A percentile compares a stretch with the other conserved stretches of the same genome.
Conservation (phyloP, 2,797 vertebrate species). For the Capromys pilorides region DNA sequence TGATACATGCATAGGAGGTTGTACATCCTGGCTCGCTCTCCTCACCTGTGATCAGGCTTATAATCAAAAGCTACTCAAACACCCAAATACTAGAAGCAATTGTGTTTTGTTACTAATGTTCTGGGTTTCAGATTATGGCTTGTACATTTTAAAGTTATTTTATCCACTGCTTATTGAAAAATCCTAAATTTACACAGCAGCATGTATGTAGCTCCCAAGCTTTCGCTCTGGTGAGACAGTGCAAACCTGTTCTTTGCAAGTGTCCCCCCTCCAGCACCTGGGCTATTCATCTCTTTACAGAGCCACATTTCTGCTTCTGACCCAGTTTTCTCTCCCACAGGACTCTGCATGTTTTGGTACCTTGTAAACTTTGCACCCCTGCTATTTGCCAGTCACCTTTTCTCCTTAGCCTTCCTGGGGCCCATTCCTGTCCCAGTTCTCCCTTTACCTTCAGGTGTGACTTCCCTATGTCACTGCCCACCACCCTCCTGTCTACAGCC, state of each 20-base stretch:
- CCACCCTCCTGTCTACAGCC: neutral
- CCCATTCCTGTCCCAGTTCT: neutral
- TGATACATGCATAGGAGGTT: neutral
- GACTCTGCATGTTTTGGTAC: neutral
- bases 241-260: neutral
- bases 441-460: neutral
- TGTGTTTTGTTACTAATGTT: neutral
- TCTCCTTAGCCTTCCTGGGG: neutral
- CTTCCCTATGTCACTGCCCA: neutral
- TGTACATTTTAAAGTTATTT: neutral
- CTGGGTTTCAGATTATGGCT: neutral
- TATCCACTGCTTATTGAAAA: neutral
- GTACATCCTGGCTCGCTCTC: neutral
- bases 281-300: neutral
- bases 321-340: slow-evolving; percentile 13
- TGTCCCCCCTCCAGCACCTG: neutral
- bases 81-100: neutral
- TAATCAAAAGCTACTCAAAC: neutral
- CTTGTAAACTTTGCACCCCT: neutral
- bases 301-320: slow-evolving; percentile 16
- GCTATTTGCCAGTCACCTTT: neutral
- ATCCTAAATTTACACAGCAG: neutral
- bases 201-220: neutral
- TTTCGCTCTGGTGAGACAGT: neutral
- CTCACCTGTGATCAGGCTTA: neutral